Base-by-base conservation (phyloP, 37 sponge, comb jelly and placozoan species). In the Petrosia ficiformis region DNA sequence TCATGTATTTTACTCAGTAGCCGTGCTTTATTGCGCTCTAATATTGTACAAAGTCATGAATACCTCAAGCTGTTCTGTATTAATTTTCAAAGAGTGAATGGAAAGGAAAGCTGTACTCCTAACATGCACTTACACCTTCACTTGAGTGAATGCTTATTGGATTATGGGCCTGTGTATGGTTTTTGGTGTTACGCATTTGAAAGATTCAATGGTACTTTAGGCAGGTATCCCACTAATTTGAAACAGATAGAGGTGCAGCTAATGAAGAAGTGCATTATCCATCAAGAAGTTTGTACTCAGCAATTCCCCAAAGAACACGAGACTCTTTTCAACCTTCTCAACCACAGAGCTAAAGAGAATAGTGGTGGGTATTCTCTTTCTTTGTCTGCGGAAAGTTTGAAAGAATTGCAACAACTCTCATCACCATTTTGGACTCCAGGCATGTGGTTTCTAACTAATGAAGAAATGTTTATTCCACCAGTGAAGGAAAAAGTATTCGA, bases 1-100 rank as follows among this genome's bases (percentile, higher is more conserved):
- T 67, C 74, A 2, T 81, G 82, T 33, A 44, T 3, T 35, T 10
- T 72, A 42, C 36, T 80, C 5, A 71, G 80, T 71, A 26, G 44
- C 3, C 22, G 65, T 59, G 4, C 29, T 16, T 59, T 80, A 3
- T 37, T 65, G 3, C 4, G 3, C 3, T 24, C 26, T 36, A 22
- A 71, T 4, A 6, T 80, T 14, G 29, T 39, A 21, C 19, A 80
- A 6, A 40, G 63, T 25, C 38, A 75, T 75, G 5, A 21, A 6
- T 40, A 33, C 4, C 29, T 75, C 6, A 58, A 25, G 36, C 2
- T 44, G 3, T 75, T 75, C 16, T 75, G 76, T 41, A 59, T 31
- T 10, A 59, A 32, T 4, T 52, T 75, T 68, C 40, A 19, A 75
- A 11, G 5, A 57, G 14, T 75, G 8, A 59, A 59, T 75, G 54